Evolutionary conservation across 2,888 invertebrate species (phyloP).

Genomic region (Amphipoea oculea): DNA sequence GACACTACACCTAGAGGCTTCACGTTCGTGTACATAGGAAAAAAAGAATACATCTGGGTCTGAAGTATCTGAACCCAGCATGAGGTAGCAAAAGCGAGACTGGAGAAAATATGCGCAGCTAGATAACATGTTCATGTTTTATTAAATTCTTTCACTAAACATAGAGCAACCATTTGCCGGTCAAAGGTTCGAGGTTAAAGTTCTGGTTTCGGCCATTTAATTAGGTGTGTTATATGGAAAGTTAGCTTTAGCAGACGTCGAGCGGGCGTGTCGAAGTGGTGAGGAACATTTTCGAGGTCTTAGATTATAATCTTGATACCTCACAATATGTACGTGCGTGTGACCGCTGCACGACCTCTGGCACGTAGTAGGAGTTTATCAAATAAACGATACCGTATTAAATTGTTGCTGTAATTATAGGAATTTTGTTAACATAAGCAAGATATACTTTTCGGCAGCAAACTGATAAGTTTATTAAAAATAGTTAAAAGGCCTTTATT

Average conservation of each 20-base stretch:
- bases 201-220: conserved; percentile 53
- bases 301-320: conserved; percentile 57
- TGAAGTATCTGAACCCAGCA: conserved; percentile 18
- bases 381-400: conserved; percentile 49
- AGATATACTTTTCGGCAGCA: conserved; percentile 14
- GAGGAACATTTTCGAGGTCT: conserved; percentile 48
- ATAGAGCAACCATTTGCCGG: conserved; percentile 56
- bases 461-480: conserved; percentile 19
- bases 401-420: conserved; percentile 41
- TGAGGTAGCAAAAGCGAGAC: conserved; percentile 3
- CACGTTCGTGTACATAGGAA: conserved; percentile 13
- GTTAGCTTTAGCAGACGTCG: conserved; percentile 51
- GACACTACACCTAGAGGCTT: conserved; percentile 24
- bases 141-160: conserved; percentile 24
- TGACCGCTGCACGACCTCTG: conserved; percentile 55
- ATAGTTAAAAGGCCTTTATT: conserved; percentile 43
- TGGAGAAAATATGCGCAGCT: conserved; percentile 40
- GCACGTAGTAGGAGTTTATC: conserved; percentile 53
- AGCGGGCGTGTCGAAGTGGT: conserved; percentile 42
- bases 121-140: conserved; percentile 39
- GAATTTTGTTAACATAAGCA: conserved; percentile 27
- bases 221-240: conserved; percentile 54
- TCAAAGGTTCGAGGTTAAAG: conserved; percentile 61
- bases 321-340: conserved; percentile 50
- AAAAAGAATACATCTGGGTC: background rate